phyloP scores from a whole-genome alignment of 2,113 vertebrate species.

The Abramis brama region DNA sequence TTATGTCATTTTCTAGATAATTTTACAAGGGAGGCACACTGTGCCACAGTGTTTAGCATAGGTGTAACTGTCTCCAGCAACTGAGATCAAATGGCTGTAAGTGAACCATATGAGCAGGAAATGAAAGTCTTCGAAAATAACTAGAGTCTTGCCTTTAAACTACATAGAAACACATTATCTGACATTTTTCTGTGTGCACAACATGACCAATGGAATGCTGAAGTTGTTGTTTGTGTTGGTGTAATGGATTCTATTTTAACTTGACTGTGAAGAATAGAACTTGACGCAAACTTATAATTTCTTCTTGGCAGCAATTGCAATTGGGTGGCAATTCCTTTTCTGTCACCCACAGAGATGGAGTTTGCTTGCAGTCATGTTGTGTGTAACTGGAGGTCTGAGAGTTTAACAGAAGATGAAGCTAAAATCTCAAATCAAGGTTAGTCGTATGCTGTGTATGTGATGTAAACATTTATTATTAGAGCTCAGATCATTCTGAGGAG shows the following conservation, averaged over 20 bases:
- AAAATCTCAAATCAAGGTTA: constrained; percentile 25
- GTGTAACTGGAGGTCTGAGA: constrained; percentile 69
- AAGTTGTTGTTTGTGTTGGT: not conserved
- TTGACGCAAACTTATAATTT: not conserved
- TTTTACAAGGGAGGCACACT: not conserved
- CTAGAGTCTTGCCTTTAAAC: not conserved
- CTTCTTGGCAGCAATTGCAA: not conserved
- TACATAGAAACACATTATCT: not conserved
- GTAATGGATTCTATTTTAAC: not conserved
- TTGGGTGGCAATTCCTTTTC: not conserved
- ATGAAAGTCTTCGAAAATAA: not conserved
- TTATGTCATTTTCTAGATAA: not conserved
- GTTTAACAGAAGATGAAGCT: constrained; percentile 46
- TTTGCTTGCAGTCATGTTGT: constrained; percentile 78
- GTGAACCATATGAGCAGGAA: not conserved
- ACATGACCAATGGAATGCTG: not conserved
- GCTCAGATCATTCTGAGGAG: not conserved
- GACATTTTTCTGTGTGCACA: not conserved
- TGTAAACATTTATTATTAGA: not conserved
- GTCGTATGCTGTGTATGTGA: not conserved
- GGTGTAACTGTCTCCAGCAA: not conserved
- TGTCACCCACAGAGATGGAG: constrained; percentile 69
- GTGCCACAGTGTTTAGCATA: not conserved
- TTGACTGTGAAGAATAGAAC: not conserved
- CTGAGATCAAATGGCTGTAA: not conserved